phyloP scores from a whole-genome alignment of 2,888 invertebrate genomes.

The Hylaea fasciaria region DNA sequence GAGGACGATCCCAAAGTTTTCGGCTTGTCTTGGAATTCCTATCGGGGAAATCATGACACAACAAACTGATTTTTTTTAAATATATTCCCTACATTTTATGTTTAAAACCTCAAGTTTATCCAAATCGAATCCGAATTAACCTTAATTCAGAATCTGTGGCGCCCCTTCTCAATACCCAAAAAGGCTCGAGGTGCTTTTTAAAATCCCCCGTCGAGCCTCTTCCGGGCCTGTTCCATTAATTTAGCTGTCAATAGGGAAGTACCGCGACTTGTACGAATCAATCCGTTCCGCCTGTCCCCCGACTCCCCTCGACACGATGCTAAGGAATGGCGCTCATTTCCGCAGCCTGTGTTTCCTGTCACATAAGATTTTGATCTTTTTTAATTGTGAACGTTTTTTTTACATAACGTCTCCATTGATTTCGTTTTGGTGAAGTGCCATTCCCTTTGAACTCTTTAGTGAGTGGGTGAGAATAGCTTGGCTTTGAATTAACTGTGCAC shows the following conservation, averaged over 20 bases:
- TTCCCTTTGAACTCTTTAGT: too few species aligned
- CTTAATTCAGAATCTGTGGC: conserved; percentile 4
- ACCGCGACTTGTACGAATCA: conserved; percentile 12
- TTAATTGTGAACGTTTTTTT: conserved; percentile 10
- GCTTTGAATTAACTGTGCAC: background rate
- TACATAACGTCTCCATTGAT: background rate
- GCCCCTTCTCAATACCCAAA: background rate
- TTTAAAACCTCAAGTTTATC: too few species aligned
- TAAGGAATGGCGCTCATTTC: conserved; percentile 27
- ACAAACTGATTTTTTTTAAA: too few species aligned
- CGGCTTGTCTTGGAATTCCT: too few species aligned
- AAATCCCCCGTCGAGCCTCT: conserved; percentile 13
- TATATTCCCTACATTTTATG: too few species aligned
- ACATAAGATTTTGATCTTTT: conserved; percentile 20
- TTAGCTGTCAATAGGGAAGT: conserved; percentile 19
- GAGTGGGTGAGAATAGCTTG: background rate
- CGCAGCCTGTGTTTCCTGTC: conserved; percentile 28
- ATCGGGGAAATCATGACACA: too few species aligned
- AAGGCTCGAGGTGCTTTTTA: background rate
- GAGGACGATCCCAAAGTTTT: too few species aligned
- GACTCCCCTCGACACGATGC: conserved; percentile 1
- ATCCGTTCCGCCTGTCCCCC: background rate
- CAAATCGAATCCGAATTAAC: conserved; percentile 1
- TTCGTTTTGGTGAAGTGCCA: too few species aligned
- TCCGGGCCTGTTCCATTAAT: conserved; percentile 19